Percentiles rank a stretch among this genome's conserved stretches.
Conservation (phyloP, 1,140 invertebrate genomes). For the Bombus waltoni region DNA sequence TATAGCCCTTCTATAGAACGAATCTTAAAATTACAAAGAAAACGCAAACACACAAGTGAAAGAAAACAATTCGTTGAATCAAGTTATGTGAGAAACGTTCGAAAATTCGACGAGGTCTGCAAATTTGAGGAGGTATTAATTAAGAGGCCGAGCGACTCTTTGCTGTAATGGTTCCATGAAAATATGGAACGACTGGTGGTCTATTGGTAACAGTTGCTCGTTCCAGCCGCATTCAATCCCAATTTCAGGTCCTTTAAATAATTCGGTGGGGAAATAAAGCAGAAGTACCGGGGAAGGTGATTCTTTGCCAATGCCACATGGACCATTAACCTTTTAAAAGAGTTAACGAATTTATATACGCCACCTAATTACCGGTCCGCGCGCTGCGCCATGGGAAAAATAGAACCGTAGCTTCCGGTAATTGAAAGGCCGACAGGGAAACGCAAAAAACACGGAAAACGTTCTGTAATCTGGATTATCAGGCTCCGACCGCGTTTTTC, state of each 20-base stretch:
- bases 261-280: constrained; percentile 48
- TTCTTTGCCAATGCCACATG: constrained; percentile 42
- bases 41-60: neutral
- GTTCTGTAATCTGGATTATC: constrained; percentile 50
- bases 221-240: constrained; percentile 38
- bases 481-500: constrained; percentile 29
- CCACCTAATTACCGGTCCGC: constrained; percentile 65
- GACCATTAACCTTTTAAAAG: constrained; percentile 70
- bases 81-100: neutral
- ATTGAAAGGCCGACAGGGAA: constrained; percentile 56
- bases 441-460: constrained; percentile 48
- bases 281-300: constrained; percentile 22
- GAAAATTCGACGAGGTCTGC: neutral
- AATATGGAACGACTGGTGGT: constrained; percentile 25
- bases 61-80: neutral
- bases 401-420: constrained; percentile 57
- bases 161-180: constrained; percentile 27
- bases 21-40: neutral
- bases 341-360: constrained; percentile 73
- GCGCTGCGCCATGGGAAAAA: constrained; percentile 44
- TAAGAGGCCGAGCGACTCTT: constrained; percentile 20
- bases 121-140: constrained; percentile 31
- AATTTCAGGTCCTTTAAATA: constrained; percentile 50
- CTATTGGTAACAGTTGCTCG: constrained; percentile 36
- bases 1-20: neutral